Evolutionary conservation across 2,113 vertebrate species (phyloP), one percentile per base, ranked within the genome.

Genomic region (Xiphophorus couchianus): DNA sequence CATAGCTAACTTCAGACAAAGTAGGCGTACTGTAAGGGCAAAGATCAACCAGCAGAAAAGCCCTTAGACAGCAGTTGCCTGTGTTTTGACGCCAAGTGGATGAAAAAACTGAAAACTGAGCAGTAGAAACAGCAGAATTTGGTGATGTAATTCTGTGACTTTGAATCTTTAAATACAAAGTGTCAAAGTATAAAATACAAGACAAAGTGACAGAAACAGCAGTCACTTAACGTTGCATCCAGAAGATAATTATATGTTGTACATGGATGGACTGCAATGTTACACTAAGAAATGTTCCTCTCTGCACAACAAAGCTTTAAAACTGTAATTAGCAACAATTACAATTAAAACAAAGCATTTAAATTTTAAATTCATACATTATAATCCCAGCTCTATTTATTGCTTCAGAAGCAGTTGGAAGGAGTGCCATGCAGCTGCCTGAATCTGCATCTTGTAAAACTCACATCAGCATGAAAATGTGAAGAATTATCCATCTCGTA

Each of bases 101-200:
- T 85, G 83, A 85, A 89, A 91, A 93, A 87, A 88, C 86, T 82
- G 78, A 51, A 37, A 42, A 79, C 66, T 76, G 69, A 72, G 39
- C 15, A 39, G 39, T 51, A 86, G 77, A 85, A 79, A 81, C 80
- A 44, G 69, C 44, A 71, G 88, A 82, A 91, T 87, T 28, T 83
- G 73, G 77, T 71, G 73, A 80, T 42, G 73, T 19, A 63, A 29
- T 5, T 68, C 35, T 75, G 73, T 90, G 80, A 89, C 79, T 66
- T 11, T 68, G 66, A 62, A 44, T 60, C 15, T 81, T 62, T 37
- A 58, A 76, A 77, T 37, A 62, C 62, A n/a, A 69, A 62, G 71
- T 62, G 86, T 30, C 58, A 80, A 63, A 51, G 63, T 77, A 58
- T 71, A 73, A 77, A 54, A 22, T 19, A 54, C 19, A 19, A 58